These are phyloP conservation scores for Alloplasta piceator DNA, from an alignment of 2,888 invertebrate genomes.

Conservation along the genomic window DNA sequence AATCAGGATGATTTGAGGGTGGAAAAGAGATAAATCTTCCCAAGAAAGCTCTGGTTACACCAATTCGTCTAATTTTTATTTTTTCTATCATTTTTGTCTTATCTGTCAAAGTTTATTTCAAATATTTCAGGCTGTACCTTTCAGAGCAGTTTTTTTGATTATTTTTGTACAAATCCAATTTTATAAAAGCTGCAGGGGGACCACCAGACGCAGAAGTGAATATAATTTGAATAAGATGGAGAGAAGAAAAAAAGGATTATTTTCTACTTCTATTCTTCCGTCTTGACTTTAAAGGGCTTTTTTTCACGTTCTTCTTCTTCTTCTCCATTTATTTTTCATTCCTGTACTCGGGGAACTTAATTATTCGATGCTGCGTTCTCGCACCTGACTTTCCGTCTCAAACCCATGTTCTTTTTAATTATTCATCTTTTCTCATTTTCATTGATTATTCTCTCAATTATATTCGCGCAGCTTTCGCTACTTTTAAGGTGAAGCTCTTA, in stretches of 20 bases:
- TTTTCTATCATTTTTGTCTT: conserved; percentile 61
- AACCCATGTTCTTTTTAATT: conserved; percentile 21
- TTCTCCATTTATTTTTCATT: background rate
- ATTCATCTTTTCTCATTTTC: background rate
- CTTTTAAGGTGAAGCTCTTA: conserved; percentile 43
- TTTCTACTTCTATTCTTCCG: conserved; percentile 19
- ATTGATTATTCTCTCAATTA: conserved; percentile 15
- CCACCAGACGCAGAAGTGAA: conserved; percentile 24
- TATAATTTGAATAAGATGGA: background rate
- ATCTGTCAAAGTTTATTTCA: conserved; percentile 67
- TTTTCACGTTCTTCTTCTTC: background rate
- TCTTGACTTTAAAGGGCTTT: conserved; percentile 16
- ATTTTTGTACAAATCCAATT: conserved; percentile 72
- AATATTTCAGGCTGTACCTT: conserved; percentile 72
- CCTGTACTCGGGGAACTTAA: conserved; percentile 30
- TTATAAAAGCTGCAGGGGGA: conserved; percentile 14
- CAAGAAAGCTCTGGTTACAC: conserved; percentile 69
- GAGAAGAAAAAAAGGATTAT: conserved; percentile 26
- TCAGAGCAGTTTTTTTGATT: conserved; percentile 76
- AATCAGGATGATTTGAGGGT: no score
- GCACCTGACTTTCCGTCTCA: conserved; percentile 33
- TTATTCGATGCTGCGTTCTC: conserved; percentile 53
- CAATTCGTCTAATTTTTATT: conserved; percentile 61
- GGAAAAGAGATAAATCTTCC: conserved; percentile 62
- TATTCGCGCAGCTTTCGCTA: conserved; percentile 8